Conservation (phyloP, 2,797 vertebrate genomes). For the Pseudochaenichthys georgianus region DNA sequence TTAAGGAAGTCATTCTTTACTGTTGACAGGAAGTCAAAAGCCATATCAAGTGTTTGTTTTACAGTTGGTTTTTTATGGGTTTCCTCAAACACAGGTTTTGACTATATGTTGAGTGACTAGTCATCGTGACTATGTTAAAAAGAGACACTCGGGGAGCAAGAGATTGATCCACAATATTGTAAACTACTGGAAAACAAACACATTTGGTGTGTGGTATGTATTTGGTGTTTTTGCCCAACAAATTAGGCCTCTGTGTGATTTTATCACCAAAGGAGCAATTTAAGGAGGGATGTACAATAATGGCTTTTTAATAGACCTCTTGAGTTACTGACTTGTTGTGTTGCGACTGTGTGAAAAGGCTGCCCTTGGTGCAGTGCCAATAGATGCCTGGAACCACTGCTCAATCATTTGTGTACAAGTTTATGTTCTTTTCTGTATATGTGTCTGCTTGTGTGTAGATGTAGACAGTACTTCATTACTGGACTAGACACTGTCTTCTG, state of each 20-base stretch:
- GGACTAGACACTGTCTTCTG: slow-evolving; percentile 12
- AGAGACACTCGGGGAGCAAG: not conserved
- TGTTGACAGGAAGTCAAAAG: slow-evolving; percentile 23
- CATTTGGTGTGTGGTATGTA: not conserved
- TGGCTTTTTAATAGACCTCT: slow-evolving; percentile 63
- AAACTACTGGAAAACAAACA: not conserved
- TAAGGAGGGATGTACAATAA: slow-evolving; percentile 46
- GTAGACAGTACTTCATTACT: not conserved
- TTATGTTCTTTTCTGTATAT: not conserved
- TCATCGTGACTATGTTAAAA: slow-evolving; percentile 4
- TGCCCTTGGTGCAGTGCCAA: slow-evolving; percentile 52
- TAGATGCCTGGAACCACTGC: slow-evolving; percentile 31
- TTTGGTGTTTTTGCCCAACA: slow-evolving; percentile 2
- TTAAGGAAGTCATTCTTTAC: slow-evolving; percentile 45
- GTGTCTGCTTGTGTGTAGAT: not conserved
- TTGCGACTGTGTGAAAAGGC: slow-evolving; percentile 54
- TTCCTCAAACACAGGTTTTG: slow-evolving; percentile 37
- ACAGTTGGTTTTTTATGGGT: slow-evolving; percentile 27
- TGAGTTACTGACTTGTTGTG: slow-evolving; percentile 61
- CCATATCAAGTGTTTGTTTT: slow-evolving; percentile 33
- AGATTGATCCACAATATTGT: not conserved
- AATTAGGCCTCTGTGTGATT: slow-evolving; percentile 14
- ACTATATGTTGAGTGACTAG: not conserved
- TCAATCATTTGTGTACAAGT: slow-evolving; percentile 29
- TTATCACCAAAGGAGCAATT: slow-evolving; percentile 37